Base-by-base conservation (phyloP, 92 coral and sea anemone species). In the Phenganax stokvisi region DNA sequence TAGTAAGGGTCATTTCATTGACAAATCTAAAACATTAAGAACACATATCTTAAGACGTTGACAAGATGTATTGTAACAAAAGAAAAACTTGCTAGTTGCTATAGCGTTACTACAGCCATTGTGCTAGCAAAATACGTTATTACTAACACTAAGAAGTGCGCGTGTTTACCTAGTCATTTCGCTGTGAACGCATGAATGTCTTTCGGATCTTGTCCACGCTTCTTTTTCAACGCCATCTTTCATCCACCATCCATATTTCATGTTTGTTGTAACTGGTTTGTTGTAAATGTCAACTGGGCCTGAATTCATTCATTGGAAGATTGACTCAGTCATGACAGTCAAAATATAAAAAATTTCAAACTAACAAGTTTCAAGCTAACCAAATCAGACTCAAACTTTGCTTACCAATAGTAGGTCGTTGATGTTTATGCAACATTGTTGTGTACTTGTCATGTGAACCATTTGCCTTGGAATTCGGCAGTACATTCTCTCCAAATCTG, bases 1-100 rank as follows among this genome's bases (percentile, higher is more conserved):
- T 94, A 85, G 98, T 94, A 1, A 94, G 91, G 56, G 98, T 89
- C 98, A 94, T 94, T 61, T 94, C 97, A 87, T 94, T 96, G 29
- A 94, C 98, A 86, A 94, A 94, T 84, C 98, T 94, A 90, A 51
- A 72, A 89, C 66, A 54, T 20, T 51, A 82, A 71, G 12, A 65
- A 62, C n/a, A 10, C 16, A 71, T 9, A 29, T 25, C 13, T 20
- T 57, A 15, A 31, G 25, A 20, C 25, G 20, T 28, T 51, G 15
- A 80, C 51, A 54, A 56, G 12, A 20, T 30, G 4, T 16, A 3
- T 7, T 25, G 65, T 59, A 59, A 6, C 25, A 59, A 59, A 1
- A 1, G 65, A 59, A 37, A 37, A 37, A 37, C 5, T 37, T 37
- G 47, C 47, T 37, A 37, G 2, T 37, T 37, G 47, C 47, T 37